These are phyloP conservation scores for Antechinus flavipes DNA, from an alignment of 2,113 vertebrate species.

Conservation along the genomic window DNA sequence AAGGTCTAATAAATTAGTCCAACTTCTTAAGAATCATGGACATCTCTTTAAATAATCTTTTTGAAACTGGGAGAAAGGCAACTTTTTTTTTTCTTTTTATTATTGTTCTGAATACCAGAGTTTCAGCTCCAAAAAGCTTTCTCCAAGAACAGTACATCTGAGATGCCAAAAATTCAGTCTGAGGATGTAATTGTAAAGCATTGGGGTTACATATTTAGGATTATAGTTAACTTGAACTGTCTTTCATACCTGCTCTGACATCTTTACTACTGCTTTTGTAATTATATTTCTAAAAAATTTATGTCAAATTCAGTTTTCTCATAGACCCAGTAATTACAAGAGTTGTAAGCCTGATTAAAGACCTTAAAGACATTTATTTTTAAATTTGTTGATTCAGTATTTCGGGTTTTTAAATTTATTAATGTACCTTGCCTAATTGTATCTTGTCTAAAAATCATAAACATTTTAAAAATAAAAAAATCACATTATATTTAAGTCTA, in stretches of 20 bases:
- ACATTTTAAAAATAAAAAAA: not conserved
- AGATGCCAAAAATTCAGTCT: not conserved
- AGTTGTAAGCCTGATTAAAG: not conserved
- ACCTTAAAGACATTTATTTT: not conserved
- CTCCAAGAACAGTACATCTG: not conserved
- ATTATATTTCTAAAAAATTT: not conserved
- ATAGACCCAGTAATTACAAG: not conserved
- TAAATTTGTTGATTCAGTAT: not conserved
- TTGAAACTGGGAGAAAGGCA: not conserved
- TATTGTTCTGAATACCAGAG: not conserved
- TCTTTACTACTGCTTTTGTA: not conserved
- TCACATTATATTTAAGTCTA: not conserved
- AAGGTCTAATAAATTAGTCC: too few relatives aligned
- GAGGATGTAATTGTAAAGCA: not conserved
- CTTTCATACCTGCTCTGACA: not conserved
- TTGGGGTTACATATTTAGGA: not conserved
- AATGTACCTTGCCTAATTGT: not conserved
- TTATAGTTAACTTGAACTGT: not conserved
- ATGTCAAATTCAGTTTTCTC: not conserved
- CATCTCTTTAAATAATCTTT: not conserved
- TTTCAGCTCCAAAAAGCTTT: not conserved
- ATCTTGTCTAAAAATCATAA: not conserved
- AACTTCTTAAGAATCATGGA: not conserved
- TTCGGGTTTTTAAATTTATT: not conserved
- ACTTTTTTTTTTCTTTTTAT: not conserved